Evolutionary conservation across 2,888 invertebrate genomes (phyloP).

Genomic region (Nebria salina): DNA sequence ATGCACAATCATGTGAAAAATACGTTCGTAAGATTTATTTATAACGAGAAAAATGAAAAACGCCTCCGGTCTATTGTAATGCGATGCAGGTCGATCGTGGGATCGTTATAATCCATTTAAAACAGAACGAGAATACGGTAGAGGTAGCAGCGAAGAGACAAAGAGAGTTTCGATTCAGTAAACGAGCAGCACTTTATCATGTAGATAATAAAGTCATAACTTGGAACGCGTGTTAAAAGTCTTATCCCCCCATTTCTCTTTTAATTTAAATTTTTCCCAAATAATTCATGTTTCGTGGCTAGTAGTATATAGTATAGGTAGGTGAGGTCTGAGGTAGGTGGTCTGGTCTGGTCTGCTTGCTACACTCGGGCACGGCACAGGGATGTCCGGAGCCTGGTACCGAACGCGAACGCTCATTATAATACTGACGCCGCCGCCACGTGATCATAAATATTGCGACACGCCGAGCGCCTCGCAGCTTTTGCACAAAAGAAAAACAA

Average conservation of each 20-base stretch:
- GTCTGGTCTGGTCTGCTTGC: slow-evolving; percentile 35
- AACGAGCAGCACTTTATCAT: slow-evolving; percentile 53
- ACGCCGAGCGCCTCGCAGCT: slow-evolving; percentile 25
- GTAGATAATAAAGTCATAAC: slow-evolving; percentile 54
- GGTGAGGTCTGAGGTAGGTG: slow-evolving; percentile 4
- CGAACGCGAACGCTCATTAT: slow-evolving; percentile 45
- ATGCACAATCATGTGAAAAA: background rate
- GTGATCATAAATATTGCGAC: slow-evolving; percentile 45
- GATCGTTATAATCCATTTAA: slow-evolving; percentile 1
- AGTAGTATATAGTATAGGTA: slow-evolving; percentile 34
- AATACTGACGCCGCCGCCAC: slow-evolving; percentile 41
- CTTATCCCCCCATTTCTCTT: slow-evolving; percentile 46
- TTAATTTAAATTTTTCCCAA: slow-evolving; percentile 53
- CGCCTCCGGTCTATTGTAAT: background rate
- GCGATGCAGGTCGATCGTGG: background rate
- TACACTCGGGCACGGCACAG: slow-evolving; percentile 51
- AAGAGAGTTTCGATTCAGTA: slow-evolving; percentile 34
- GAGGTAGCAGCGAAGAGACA: background rate
- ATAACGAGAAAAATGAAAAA: background rate
- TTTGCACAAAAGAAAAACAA: slow-evolving; percentile 24
- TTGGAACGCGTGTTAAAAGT: slow-evolving; percentile 51
- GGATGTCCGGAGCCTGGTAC: slow-evolving; percentile 53
- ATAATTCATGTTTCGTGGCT: slow-evolving; percentile 53
- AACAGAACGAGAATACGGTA: background rate
- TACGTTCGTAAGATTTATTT: background rate